A percentile compares a stretch with the other conserved stretches of the same genome.
Conservation (phyloP, 1,140 invertebrate species). For the Drosophila murphyi region DNA sequence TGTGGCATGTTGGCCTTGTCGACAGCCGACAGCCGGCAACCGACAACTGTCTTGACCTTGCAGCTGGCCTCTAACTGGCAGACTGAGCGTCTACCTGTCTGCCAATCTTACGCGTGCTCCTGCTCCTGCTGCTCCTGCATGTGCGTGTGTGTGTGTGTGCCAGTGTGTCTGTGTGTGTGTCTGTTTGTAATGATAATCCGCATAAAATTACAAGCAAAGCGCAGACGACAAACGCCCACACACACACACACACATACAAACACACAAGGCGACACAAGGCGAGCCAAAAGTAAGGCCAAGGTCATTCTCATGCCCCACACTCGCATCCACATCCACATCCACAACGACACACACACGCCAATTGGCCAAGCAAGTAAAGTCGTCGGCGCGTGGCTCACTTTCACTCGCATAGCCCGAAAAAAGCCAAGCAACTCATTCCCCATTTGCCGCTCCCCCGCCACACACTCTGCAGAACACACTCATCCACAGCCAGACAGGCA, state of each 20-base stretch:
- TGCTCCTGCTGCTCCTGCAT: slow-evolving; percentile 3
- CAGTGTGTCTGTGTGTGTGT: slow-evolving; percentile 27
- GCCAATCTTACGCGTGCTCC: slow-evolving; percentile 41
- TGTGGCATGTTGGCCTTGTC: slow-evolving; percentile 6
- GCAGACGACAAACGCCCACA: slow-evolving; percentile 52
- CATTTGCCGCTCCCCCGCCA: not conserved
- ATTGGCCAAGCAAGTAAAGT: slow-evolving; percentile 74
- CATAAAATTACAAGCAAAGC: slow-evolving; percentile 80
- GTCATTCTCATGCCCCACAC: slow-evolving; percentile 56
- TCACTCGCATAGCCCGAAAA: slow-evolving; percentile 46
- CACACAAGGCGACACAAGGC: slow-evolving; percentile 36
- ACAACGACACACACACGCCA: slow-evolving; percentile 52
- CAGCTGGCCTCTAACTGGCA: slow-evolving; percentile 33
- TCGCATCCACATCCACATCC: slow-evolving; percentile 25
- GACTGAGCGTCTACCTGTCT: slow-evolving; percentile 57
- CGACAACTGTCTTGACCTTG: slow-evolving; percentile 64
- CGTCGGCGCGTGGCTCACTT: slow-evolving; percentile 70
- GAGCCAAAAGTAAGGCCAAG: slow-evolving; percentile 77
- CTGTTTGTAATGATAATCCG: slow-evolving; percentile 72
- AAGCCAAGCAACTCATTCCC: slow-evolving; percentile 31
- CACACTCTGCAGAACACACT: not conserved
- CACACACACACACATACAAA: slow-evolving; percentile 20
- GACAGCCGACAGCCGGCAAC: slow-evolving; percentile 4
- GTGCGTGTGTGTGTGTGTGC: slow-evolving; percentile 16
- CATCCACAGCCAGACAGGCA: slow-evolving; percentile 29